Evolutionary conservation across 2,888 invertebrate species (phyloP), one percentile per base, ranked within the genome.

Genomic region (Netelia melanura): DNA sequence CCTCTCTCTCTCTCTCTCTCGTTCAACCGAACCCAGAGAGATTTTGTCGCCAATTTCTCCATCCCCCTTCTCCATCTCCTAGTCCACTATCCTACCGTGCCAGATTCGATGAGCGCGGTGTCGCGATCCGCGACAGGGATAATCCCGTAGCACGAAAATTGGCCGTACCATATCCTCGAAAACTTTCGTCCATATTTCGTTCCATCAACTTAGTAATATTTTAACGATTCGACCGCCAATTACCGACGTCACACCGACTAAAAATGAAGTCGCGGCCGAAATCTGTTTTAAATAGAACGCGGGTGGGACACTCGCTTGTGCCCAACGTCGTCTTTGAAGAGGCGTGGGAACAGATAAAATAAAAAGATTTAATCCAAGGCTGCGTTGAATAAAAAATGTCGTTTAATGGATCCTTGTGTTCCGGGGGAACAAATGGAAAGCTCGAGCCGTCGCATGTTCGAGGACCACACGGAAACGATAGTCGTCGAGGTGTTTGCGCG

Each of bases 11-110:
- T 78, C 74, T 74, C 75, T 81, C 71, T 76, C 71, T 61, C 68
- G 52, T 71, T 65, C 65, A 68, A 52, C 52, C 75, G 52, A 75
- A 76, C 44, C 77, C 54, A 67, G 44, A 44, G 30, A 82, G 25
- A 83, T 83, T 83, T 81, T 81, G 75, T 70, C 70, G 65, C 52
- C 70, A 64, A 70, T 83, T 79, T 62, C 48, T 74, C 74, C 8
- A 10, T 52, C 67, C 65, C 9, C 56, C 72, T 64, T n/a, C 62
- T 61, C 48, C 38, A 25, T 23, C 62, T 62, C 38, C 6, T 38
- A 38, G 38, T 38, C 38, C 38, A 38, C 61, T 30, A 54, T n/a
- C 61, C 25, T 54, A 64, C 65, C 58, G 21, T 65, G 21, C 82
- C 62, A 72, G 68, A 43, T 17, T 58, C 67, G 10, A 74, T 44